Percentiles rank a stretch among this genome's conserved stretches.
phyloP scores from a whole-genome alignment of 2,888 invertebrate genomes.

The Conops quadrifasciatus region DNA sequence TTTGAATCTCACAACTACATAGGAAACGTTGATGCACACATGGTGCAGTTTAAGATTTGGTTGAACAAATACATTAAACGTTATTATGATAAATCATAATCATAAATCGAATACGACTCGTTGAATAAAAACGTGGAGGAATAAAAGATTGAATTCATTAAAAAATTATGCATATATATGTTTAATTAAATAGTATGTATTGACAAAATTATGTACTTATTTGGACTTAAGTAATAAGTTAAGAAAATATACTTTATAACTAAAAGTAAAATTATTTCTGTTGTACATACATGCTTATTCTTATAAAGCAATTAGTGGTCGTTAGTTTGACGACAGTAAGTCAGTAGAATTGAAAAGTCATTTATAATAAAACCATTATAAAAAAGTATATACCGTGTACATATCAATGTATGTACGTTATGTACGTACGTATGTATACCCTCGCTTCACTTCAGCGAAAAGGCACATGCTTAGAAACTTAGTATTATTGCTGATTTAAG shows the following conservation, averaged over 20 bases:
- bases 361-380: neutral
- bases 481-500: constrained; percentile 5
- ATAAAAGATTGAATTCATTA: neutral
- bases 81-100: constrained; percentile 40
- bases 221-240: constrained; percentile 4
- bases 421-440: neutral
- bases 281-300: neutral
- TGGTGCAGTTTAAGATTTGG: constrained; percentile 57
- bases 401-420: neutral
- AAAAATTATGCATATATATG: neutral
- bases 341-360: neutral
- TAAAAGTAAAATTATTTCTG: constrained; percentile 21
- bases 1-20: constrained; percentile 51
- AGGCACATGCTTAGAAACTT: constrained; percentile 34
- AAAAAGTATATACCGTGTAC: neutral
- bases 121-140: too few relatives aligned
- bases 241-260: constrained; percentile 1
- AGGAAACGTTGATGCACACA: constrained; percentile 54
- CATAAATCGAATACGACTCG: too few relatives aligned
- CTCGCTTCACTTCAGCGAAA: constrained; percentile 18
- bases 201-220: neutral
- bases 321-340: constrained; percentile 20
- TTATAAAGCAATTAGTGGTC: constrained; percentile 19
- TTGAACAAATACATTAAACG: constrained; percentile 52
- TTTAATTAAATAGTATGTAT: constrained; percentile 23